These are phyloP conservation scores for Sarcophaga subvicina DNA, from an alignment of 2,888 invertebrate genomes.

Conservation along the genomic window DNA sequence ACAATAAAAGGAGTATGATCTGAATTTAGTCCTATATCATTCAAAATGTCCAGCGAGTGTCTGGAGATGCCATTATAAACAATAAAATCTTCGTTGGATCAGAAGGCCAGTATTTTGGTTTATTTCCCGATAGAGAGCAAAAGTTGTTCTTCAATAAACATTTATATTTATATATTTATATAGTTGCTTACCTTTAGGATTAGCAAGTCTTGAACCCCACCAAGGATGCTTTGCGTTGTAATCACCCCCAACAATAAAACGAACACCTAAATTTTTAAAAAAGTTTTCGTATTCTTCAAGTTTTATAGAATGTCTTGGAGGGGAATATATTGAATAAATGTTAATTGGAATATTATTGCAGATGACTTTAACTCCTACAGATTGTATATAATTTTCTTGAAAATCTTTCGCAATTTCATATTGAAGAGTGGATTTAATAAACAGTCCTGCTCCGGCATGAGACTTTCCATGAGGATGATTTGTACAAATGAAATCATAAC, in stretches of 20 bases:
- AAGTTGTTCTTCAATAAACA: too few relatives aligned
- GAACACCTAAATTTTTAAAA: slow-evolving; percentile 1
- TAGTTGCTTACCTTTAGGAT: not conserved
- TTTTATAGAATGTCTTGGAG: not conserved
- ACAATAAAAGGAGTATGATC: slow-evolving; percentile 20
- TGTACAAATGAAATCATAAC: too few relatives aligned
- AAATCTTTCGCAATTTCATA: too few relatives aligned
- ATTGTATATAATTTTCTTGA: too few relatives aligned
- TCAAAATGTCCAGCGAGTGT: slow-evolving; percentile 11
- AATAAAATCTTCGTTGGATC: too few relatives aligned
- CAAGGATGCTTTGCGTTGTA: too few relatives aligned
- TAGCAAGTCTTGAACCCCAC: not conserved
- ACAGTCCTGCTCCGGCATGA: slow-evolving; percentile 6
- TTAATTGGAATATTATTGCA: not conserved
- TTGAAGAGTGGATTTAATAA: too few relatives aligned
- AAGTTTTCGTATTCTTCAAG: not conserved
- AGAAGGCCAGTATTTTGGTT: slow-evolving; percentile 9
- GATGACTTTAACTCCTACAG: too few relatives aligned
- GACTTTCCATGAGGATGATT: too few relatives aligned
- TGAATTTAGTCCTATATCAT: slow-evolving; percentile 16
- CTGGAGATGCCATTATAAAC: slow-evolving; percentile 1
- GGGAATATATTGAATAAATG: not conserved
- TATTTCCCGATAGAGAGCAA: not conserved
- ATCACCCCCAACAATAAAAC: too few relatives aligned
- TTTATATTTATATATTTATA: too few relatives aligned